These are phyloP conservation scores for Phocoena phocoena DNA, from an alignment of 2,113 vertebrate species.

Conservation along the genomic window DNA sequence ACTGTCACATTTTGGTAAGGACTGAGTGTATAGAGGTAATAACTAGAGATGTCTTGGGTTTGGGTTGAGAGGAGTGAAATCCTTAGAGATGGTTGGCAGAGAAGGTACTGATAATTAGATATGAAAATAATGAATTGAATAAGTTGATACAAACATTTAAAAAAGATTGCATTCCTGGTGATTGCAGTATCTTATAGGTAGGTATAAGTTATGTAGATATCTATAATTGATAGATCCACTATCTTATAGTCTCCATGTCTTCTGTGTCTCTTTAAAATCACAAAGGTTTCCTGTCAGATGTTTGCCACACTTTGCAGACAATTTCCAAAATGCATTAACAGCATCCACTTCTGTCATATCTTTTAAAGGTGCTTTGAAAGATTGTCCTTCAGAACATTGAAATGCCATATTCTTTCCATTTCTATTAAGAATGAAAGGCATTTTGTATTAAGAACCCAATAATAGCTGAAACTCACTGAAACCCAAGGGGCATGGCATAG, in stretches of 20 bases:
- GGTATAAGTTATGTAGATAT: background rate
- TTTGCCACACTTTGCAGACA: background rate
- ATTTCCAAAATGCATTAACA: background rate
- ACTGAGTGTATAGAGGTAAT: background rate
- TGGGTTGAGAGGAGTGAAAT: background rate
- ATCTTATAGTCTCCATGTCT: background rate
- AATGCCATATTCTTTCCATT: background rate
- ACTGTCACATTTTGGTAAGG: background rate
- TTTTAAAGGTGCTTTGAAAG: background rate
- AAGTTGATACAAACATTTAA: background rate
- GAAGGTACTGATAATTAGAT: background rate
- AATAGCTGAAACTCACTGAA: background rate
- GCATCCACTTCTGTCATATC: background rate
- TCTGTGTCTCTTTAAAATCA: background rate
- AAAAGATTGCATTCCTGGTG: background rate
- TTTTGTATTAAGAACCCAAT: background rate
- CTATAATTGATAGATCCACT: background rate
- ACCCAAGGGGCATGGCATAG: background rate
- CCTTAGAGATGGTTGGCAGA: background rate
- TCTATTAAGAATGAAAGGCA: slow-evolving; percentile 9
- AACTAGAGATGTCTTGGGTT: background rate
- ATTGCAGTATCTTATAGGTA: background rate
- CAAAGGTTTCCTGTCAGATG: background rate
- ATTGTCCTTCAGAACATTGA: background rate
- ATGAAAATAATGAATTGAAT: background rate